A percentile compares a stretch with the other conserved stretches of the same genome.
phyloP scores from a whole-genome alignment of 2,888 invertebrate species.

The Hirtodrosophila duncani region DNA sequence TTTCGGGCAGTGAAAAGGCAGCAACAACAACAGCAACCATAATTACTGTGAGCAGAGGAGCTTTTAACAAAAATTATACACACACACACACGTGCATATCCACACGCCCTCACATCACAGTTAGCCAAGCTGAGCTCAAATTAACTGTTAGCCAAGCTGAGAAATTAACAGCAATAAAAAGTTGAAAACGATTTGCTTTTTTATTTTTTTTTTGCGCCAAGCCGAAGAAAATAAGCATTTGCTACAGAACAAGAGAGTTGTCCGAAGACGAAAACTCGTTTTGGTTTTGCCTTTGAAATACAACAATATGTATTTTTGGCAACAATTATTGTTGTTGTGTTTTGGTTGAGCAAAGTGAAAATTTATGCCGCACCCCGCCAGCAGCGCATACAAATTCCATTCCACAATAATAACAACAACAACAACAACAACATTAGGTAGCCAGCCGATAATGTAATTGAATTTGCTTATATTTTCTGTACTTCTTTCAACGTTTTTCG shows the following conservation, averaged over 20 bases:
- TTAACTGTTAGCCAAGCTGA: constrained; percentile 2
- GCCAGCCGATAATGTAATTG: constrained; percentile 48
- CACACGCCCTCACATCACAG: neutral
- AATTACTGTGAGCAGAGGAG: too few relatives aligned
- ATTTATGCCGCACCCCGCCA: constrained; percentile 60
- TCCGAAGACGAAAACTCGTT: constrained; percentile 47
- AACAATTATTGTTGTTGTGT: constrained; percentile 31
- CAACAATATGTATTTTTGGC: constrained; percentile 45
- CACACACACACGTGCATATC: too few relatives aligned
- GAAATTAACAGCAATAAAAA: constrained; percentile 19
- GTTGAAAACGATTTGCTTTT: neutral
- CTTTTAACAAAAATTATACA: too few relatives aligned
- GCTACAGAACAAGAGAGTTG: constrained; percentile 24
- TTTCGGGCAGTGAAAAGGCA: constrained; percentile 35
- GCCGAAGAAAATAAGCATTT: constrained; percentile 55
- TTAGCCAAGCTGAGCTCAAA: constrained; percentile 7
- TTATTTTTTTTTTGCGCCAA: constrained; percentile 12
- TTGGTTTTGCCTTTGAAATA: constrained; percentile 19
- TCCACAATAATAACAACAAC: constrained; percentile 35
- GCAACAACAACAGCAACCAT: constrained; percentile 25
- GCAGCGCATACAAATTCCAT: constrained; percentile 40
- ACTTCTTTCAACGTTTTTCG: constrained; percentile 51
- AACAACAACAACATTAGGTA: constrained; percentile 19
- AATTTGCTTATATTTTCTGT: constrained; percentile 45
- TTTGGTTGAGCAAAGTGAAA: constrained; percentile 47